Conservation (phyloP, 2,113 vertebrate genomes). For the Orthonyx spaldingii region DNA sequence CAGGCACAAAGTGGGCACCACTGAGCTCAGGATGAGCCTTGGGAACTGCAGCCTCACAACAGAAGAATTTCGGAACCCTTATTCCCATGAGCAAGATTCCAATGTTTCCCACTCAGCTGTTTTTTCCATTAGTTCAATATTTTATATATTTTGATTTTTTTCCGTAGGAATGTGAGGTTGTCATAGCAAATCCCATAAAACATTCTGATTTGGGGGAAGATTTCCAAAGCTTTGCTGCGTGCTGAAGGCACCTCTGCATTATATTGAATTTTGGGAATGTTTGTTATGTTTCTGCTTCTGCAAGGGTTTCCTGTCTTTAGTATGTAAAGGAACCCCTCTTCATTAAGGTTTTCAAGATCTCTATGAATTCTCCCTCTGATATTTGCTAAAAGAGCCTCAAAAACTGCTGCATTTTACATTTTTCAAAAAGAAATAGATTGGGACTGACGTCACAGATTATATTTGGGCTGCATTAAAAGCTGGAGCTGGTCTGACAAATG, state of each 20-base stretch:
- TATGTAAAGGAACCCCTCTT: neutral
- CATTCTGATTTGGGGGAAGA: neutral
- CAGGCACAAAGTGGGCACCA: accelerated
- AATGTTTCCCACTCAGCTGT: neutral
- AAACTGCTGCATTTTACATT: neutral
- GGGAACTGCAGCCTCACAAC: neutral
- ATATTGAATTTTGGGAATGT: neutral
- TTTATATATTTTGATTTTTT: neutral
- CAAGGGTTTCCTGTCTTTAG: neutral
- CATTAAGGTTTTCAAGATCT: neutral
- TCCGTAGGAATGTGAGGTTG: neutral
- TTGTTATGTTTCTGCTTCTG: neutral
- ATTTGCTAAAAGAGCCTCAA: neutral
- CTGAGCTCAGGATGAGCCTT: too few species aligned
- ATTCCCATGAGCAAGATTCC: neutral
- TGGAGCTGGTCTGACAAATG: neutral
- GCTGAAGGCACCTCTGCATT: neutral
- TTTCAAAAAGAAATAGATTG: neutral
- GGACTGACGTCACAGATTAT: neutral
- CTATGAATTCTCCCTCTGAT: neutral
- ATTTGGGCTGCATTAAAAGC: neutral
- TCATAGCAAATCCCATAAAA: neutral
- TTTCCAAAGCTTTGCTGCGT: neutral
- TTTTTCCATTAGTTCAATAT: neutral
- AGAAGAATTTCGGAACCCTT: neutral